These are phyloP conservation scores for Nettapus auritus DNA, from an alignment of 2,113 vertebrate species.

Conservation along the genomic window DNA sequence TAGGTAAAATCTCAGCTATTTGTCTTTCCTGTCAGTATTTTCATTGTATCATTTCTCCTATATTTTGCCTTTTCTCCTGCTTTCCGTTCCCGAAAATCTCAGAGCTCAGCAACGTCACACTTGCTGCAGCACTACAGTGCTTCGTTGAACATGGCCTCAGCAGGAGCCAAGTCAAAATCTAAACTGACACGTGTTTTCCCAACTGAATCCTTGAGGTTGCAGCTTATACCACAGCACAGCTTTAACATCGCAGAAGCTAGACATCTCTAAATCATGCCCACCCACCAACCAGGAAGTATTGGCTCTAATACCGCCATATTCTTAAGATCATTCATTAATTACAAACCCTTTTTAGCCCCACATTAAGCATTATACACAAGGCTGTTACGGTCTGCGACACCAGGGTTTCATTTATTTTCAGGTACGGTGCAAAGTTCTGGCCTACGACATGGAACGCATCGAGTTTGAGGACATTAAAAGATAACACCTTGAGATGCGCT, in stretches of 20 bases:
- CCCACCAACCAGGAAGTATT: neutral
- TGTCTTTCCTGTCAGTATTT: neutral
- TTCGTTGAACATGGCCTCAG: neutral
- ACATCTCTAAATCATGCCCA: neutral
- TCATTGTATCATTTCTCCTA: neutral
- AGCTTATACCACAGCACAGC: neutral
- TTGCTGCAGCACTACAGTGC: neutral
- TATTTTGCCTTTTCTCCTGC: neutral
- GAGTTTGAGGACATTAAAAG: neutral
- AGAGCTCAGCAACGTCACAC: neutral
- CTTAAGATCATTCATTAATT: neutral
- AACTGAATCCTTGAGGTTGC: neutral
- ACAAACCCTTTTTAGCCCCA: neutral
- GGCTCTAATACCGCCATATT: neutral
- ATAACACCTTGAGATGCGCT: neutral
- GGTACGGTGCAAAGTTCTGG: neutral
- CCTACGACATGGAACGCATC: neutral
- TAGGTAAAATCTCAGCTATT: neutral
- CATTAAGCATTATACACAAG: neutral
- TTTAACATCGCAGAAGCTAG: neutral
- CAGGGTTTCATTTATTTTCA: neutral
- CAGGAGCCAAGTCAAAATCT: rapidly evolving
- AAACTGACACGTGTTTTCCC: neutral
- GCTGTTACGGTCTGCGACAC: neutral
- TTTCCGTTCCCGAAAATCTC: neutral